Evolutionary conservation across 2,797 vertebrate species (phyloP).

Genomic region (Gymnocypris eckloni): DNA sequence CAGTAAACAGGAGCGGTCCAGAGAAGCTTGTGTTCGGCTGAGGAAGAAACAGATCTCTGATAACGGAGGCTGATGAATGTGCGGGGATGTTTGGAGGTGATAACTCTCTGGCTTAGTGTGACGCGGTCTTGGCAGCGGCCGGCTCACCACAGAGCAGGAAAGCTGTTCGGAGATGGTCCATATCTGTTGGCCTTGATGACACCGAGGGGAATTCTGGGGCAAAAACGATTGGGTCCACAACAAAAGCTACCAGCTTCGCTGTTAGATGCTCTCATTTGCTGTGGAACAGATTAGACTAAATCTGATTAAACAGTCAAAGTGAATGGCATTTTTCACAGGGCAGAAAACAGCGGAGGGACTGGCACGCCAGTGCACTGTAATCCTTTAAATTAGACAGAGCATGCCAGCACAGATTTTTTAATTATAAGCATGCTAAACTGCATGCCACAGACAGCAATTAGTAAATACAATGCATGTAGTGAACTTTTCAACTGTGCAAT

Average conservation of each 20-base stretch:
- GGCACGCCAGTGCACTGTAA: constrained; percentile 39
- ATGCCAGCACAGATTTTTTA: constrained; percentile 29
- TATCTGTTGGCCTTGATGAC: constrained; percentile 43
- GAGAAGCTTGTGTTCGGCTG: neutral
- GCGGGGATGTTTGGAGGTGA: constrained; percentile 64
- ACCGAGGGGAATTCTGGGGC: constrained; percentile 17
- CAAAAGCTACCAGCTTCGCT: constrained; percentile 27
- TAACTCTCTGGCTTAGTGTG: constrained; percentile 67
- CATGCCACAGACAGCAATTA: constrained; percentile 37
- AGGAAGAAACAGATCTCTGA: constrained; percentile 67
- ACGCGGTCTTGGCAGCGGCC: neutral
- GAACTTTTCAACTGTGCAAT: neutral
- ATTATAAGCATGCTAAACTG: constrained; percentile 44
- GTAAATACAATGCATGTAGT: neutral
- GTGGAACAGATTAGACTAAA: constrained; percentile 37
- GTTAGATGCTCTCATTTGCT: constrained; percentile 34
- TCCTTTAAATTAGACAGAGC: constrained; percentile 53
- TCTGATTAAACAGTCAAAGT: constrained; percentile 46
- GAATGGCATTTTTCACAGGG: constrained; percentile 29
- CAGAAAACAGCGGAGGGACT: constrained; percentile 20
- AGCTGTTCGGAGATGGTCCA: constrained; percentile 42
- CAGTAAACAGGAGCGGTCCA: neutral
- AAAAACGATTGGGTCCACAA: constrained; percentile 26
- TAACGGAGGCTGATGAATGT: constrained; percentile 75
- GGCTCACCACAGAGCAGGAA: constrained; percentile 29